A percentile compares a stretch with the other conserved stretches of the same genome.
Evolutionary conservation across 35 echinoderm and acorn worm genomes (phyloP).

Genomic region (Apostichopus japonicus): DNA sequence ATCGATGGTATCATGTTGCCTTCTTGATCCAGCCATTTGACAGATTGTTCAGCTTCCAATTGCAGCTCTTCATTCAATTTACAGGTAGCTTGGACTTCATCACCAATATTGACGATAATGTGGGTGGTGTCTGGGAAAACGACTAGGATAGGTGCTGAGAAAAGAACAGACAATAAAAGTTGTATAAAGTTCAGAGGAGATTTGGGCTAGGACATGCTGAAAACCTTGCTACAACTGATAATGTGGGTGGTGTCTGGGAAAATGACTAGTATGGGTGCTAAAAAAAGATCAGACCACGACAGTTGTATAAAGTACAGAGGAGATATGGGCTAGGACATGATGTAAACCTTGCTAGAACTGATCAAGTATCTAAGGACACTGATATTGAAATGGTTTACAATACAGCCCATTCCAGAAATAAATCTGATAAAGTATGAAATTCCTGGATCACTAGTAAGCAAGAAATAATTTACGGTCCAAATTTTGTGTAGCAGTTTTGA

Average conservation of each 20-base stretch:
- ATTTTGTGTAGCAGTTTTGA: too few species aligned
- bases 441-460: too few species aligned
- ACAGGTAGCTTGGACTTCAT: not conserved
- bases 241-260: not conserved
- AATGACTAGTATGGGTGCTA: not conserved
- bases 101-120: constrained; percentile 1
- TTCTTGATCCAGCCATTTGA: not conserved
- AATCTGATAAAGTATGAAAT: too few species aligned
- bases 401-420: too few species aligned
- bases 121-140: not conserved
- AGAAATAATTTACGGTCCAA: too few species aligned
- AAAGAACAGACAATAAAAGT: not conserved
- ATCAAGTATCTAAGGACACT: too few species aligned
- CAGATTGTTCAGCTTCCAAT: not conserved
- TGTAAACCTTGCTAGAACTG: too few species aligned
- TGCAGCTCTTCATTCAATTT: not conserved
- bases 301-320: not conserved
- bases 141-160: not conserved
- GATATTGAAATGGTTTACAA: too few species aligned
- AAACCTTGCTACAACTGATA: too few species aligned
- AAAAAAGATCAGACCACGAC: not conserved
- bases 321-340: too few species aligned
- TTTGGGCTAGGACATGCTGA: too few species aligned
- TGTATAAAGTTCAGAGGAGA: not conserved
- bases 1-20: not conserved